Evolutionary conservation across 2,888 invertebrate genomes (phyloP).

Genomic region (Mesorhabditis spiculigera): DNA sequence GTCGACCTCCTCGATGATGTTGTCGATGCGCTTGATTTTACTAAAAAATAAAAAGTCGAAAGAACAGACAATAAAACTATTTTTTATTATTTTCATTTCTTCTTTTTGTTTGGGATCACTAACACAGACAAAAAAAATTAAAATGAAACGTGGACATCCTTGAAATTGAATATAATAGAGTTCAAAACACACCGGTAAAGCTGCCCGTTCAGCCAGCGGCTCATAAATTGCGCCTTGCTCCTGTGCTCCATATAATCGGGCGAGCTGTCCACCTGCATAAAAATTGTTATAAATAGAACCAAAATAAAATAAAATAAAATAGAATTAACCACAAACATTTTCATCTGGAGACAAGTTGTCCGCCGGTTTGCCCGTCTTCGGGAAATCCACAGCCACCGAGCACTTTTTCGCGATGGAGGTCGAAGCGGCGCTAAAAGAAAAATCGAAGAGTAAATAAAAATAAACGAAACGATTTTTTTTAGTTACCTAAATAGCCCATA

Average conservation of each 20-base stretch:
- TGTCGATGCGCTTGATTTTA: not conserved
- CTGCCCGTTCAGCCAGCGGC: slow-evolving; percentile 51
- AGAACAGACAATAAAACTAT: not conserved
- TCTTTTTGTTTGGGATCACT: not conserved
- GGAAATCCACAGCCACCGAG: slow-evolving; percentile 58
- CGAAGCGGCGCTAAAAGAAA: slow-evolving; percentile 24
- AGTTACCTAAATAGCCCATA: slow-evolving; percentile 49
- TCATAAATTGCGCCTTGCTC: slow-evolving; percentile 46
- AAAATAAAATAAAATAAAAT: not conserved
- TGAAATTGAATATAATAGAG: not conserved
- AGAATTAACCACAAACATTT: slow-evolving; percentile 9
- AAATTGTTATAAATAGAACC: not conserved
- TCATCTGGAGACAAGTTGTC: slow-evolving; percentile 31
- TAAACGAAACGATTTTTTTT: slow-evolving; percentile 9
- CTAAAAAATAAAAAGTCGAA: not conserved
- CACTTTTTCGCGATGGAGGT: slow-evolving; percentile 45
- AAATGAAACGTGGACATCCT: not conserved
- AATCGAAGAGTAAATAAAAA: not conserved
- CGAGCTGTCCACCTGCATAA: slow-evolving; percentile 19
- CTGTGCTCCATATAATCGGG: slow-evolving; percentile 43
- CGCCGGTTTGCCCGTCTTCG: slow-evolving; percentile 57
- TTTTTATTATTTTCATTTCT: slow-evolving; percentile 1
- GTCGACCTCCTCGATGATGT: slow-evolving; percentile 4
- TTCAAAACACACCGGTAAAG: slow-evolving; percentile 39
- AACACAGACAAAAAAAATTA: not conserved